Evolutionary conservation across 2,113 vertebrate species (phyloP).

Genomic region (Nyctereutes procyonoides): DNA sequence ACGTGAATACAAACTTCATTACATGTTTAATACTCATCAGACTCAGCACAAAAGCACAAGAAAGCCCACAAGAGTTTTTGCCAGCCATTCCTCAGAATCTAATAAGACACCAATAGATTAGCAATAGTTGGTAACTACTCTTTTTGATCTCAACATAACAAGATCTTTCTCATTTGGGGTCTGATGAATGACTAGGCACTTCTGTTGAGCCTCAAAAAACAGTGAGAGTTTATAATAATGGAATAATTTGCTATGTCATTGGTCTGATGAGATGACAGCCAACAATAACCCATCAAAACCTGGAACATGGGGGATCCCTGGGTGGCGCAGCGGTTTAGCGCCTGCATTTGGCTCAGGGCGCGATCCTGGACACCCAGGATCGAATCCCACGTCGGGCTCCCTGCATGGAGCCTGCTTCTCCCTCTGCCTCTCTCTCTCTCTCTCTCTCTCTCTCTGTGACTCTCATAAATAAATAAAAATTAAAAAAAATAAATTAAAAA

Average conservation of each 20-base stretch:
- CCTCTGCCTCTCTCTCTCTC: too few species aligned
- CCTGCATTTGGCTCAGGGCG: too few species aligned
- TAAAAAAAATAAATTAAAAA: too few species aligned
- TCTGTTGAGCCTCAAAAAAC: not conserved
- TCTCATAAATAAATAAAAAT: too few species aligned
- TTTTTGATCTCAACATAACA: not conserved
- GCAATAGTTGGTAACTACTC: not conserved
- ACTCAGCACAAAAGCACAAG: not conserved
- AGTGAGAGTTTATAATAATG: not conserved
- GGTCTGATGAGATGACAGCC: not conserved
- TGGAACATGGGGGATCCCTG: too few species aligned
- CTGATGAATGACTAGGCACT: not conserved
- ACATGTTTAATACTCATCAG: not conserved
- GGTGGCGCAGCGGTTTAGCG: too few species aligned
- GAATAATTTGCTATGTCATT: not conserved
- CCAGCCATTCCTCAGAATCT: not conserved
- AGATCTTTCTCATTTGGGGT: not conserved
- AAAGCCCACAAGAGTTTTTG: not conserved
- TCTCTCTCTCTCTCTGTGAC: too few species aligned
- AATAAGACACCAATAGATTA: not conserved
- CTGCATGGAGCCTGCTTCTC: too few species aligned
- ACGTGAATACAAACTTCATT: not conserved
- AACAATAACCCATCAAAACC: not conserved
- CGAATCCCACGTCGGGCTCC: too few species aligned
- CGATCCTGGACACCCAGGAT: too few species aligned